Evolutionary conservation across 2,113 vertebrate genomes (phyloP), one percentile per base, ranked within the genome.

Genomic region (Antechinus stuartii): DNA sequence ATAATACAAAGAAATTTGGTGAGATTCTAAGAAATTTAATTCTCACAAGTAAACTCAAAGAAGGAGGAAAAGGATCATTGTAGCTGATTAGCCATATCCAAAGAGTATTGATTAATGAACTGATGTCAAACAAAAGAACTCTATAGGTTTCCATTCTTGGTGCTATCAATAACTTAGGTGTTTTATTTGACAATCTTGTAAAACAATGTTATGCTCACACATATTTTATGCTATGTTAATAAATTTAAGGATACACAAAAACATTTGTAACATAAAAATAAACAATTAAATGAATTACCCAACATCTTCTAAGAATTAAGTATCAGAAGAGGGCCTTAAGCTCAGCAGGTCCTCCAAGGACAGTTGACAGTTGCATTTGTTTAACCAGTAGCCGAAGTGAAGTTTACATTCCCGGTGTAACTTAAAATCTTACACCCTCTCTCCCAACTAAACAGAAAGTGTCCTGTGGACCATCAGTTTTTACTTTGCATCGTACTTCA

Each of bases 391-490:
- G 16, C n/a, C 68, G 35, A 84, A 92, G 91, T 91, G 35, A 91
- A 53, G 30, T 42, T 10, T 10, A 53, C 46, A 92, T 56, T 57
- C 19, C 92, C 26, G 91, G 10, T 95, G 27, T 94, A 90, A 89
- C 91, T 56, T 30, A 92, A 42, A 94, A 8, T 94, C 46, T 93
- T 57, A 55, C 91, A 90, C 27, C 6, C 25, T 61, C 50, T n/a
- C 8, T 91, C 76, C 9, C 84, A 92, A 93, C 50, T 68, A 91
- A 95, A 19, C 35, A 93, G 47, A 94, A 96, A 92, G 61, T 93
- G 35, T 55, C n/a, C 55, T 90, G 12, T 61, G 30, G 93, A 50
- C 35, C 90, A 49, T 50, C 68, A 30, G 49, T 96, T 26, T 52
- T 95, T 35, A 46, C n/a, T 9, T 94, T 90, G 93, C 46, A 91